Evolutionary conservation across 2,888 invertebrate species (phyloP).

Genomic region (Drosophila mimetica): DNA sequence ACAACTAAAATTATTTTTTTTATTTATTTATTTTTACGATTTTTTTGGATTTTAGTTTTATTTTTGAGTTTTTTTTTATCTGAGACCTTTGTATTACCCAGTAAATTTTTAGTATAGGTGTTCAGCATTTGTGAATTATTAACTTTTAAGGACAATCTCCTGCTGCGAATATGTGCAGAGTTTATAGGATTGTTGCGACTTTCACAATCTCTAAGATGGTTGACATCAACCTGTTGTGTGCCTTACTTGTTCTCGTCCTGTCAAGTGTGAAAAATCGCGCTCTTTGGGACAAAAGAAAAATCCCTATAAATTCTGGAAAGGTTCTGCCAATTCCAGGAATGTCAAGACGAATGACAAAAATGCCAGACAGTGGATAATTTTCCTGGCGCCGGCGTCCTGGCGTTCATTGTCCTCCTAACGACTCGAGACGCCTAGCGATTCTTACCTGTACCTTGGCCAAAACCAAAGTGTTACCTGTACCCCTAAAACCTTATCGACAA

Average conservation of each 20-base stretch:
- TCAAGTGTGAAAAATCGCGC: slow-evolving; percentile 74
- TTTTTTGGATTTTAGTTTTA: no score
- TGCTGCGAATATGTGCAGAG: background rate
- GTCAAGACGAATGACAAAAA: slow-evolving; percentile 44
- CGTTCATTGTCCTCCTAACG: slow-evolving; percentile 52
- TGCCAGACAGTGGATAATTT: slow-evolving; percentile 53
- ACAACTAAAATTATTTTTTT: no score
- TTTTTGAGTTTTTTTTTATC: background rate
- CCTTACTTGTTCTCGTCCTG: slow-evolving; percentile 25
- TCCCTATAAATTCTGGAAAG: slow-evolving; percentile 37
- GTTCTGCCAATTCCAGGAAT: slow-evolving; percentile 56
- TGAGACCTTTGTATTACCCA: background rate
- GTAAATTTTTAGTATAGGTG: background rate
- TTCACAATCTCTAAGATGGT: slow-evolving; percentile 20
- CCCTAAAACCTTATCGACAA: slow-evolving; percentile 30
- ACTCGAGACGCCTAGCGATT: slow-evolving; percentile 34
- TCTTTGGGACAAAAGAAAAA: slow-evolving; percentile 27
- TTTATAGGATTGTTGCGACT: background rate
- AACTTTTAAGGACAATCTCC: no score
- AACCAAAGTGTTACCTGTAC: slow-evolving; percentile 53
- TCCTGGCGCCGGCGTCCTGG: slow-evolving; percentile 76
- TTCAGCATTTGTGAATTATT: no score
- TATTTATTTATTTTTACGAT: no score
- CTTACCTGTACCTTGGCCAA: slow-evolving; percentile 48
- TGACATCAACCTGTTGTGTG: slow-evolving; percentile 39